Conservation (phyloP, 2,797 vertebrate genomes). For the Crenuchus spilurus region DNA sequence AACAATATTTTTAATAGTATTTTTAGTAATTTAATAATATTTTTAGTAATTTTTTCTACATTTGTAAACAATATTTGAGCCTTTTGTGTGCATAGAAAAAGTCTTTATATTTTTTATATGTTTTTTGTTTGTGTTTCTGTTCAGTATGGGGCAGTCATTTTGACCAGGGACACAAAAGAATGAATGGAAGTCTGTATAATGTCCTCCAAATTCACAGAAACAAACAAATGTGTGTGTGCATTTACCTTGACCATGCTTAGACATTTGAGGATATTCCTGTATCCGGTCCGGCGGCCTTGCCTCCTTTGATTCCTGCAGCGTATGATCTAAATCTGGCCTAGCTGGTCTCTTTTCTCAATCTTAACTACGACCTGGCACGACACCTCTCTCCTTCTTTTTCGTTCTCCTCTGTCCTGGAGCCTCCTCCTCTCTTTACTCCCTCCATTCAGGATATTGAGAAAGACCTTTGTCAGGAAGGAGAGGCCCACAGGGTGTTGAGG, state of each 20-base stretch:
- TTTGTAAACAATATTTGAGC: too few species aligned
- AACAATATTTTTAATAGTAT: too few species aligned
- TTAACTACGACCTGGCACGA: slow-evolving; percentile 64
- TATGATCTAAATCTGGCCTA: slow-evolving; percentile 68
- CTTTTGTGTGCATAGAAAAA: too few species aligned
- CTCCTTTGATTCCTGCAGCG: slow-evolving; percentile 66
- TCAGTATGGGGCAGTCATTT: too few species aligned
- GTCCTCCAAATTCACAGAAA: too few species aligned
- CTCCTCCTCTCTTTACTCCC: slow-evolving; percentile 6
- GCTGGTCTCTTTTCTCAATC: slow-evolving; percentile 51
- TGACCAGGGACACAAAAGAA: too few species aligned
- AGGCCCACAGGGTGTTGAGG: slow-evolving; percentile 64
- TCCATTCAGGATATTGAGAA: slow-evolving; percentile 80
- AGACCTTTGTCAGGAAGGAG: slow-evolving; percentile 78
- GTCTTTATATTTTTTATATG: too few species aligned
- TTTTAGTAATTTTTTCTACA: too few species aligned
- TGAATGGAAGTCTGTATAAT: too few species aligned
- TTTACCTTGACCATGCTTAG: slow-evolving; percentile 27
- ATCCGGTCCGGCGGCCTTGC: slow-evolving; percentile 52
- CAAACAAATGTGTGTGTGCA: slow-evolving; percentile 3
- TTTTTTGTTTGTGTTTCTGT: too few species aligned
- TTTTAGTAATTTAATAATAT: too few species aligned
- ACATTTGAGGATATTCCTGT: slow-evolving; percentile 61
- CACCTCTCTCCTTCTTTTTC: slow-evolving; percentile 43
- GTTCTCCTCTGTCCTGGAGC: slow-evolving; percentile 6